These are phyloP conservation scores for Corythaeola cristata DNA, from an alignment of 2,113 vertebrate genomes.

Conservation along the genomic window DNA sequence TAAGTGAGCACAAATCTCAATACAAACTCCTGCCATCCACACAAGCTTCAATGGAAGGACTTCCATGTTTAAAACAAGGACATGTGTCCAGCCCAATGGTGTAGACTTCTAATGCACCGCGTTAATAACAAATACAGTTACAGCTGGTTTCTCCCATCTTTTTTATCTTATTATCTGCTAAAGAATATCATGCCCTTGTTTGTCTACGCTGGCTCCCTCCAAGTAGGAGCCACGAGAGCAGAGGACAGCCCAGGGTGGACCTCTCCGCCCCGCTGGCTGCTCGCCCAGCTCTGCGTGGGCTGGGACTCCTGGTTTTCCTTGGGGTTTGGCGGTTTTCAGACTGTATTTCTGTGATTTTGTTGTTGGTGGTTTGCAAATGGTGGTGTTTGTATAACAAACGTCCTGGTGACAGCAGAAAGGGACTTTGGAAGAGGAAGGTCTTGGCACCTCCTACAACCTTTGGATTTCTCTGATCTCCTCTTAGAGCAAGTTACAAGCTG, in stretches of 20 bases:
- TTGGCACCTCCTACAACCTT: background rate
- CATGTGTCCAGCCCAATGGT: accelerated
- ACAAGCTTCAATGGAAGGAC: background rate
- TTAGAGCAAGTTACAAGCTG: background rate
- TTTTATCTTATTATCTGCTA: background rate
- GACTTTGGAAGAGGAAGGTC: background rate
- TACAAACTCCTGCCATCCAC: background rate
- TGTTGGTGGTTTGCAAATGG: background rate
- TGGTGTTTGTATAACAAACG: background rate
- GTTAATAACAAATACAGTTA: accelerated
- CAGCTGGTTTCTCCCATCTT: background rate
- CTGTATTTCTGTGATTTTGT: accelerated
- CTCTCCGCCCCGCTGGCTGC: accelerated
- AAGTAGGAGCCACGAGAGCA: background rate
- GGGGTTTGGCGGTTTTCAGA: background rate
- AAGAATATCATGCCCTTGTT: accelerated
- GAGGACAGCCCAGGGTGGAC: background rate
- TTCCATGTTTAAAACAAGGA: background rate
- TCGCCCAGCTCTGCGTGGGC: background rate
- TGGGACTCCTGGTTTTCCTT: background rate
- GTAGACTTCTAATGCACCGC: accelerated
- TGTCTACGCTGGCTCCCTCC: background rate
- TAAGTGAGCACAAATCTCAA: background rate
- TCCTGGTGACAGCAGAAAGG: background rate
- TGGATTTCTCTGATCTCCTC: background rate